These are phyloP conservation scores for Portevinia maculata DNA, from an alignment of 2,888 invertebrate genomes.

Conservation along the genomic window DNA sequence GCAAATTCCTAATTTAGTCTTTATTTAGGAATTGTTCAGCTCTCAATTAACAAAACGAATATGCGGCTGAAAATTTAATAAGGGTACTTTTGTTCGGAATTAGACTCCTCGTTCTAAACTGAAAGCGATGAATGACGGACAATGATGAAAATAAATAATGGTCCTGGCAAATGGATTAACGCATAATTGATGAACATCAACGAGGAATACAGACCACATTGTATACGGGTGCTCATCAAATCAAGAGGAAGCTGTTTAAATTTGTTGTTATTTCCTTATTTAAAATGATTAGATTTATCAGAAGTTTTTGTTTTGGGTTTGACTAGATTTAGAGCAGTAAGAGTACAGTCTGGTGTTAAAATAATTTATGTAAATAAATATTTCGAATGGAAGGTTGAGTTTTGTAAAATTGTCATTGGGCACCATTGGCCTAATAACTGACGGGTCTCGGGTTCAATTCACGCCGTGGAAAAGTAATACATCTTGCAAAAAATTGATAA, in stretches of 20 bases:
- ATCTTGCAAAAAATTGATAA: no score
- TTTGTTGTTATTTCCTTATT: no score
- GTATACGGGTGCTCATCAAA: background rate
- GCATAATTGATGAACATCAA: constrained; percentile 18
- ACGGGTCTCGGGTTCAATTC: no score
- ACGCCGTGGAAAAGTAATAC: no score
- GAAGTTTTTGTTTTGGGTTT: no score
- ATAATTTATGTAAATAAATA: no score
- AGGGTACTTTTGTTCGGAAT: background rate
- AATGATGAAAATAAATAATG: constrained; percentile 21
- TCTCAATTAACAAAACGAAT: constrained; percentile 30
- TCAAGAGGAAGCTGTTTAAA: background rate
- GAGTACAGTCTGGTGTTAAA: no score
- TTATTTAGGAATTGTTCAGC: constrained; percentile 16
- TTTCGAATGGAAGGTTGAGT: no score
- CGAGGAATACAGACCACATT: background rate
- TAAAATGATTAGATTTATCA: no score
- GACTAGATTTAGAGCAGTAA: no score
- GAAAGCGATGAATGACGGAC: background rate
- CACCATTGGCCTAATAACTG: no score
- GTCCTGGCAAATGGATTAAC: constrained; percentile 9
- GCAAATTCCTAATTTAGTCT: background rate
- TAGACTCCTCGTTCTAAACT: background rate
- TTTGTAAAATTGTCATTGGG: no score
- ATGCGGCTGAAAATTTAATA: constrained; percentile 34